Base-by-base conservation (phyloP, 2,797 vertebrate species). In the Champsocephalus esox region DNA sequence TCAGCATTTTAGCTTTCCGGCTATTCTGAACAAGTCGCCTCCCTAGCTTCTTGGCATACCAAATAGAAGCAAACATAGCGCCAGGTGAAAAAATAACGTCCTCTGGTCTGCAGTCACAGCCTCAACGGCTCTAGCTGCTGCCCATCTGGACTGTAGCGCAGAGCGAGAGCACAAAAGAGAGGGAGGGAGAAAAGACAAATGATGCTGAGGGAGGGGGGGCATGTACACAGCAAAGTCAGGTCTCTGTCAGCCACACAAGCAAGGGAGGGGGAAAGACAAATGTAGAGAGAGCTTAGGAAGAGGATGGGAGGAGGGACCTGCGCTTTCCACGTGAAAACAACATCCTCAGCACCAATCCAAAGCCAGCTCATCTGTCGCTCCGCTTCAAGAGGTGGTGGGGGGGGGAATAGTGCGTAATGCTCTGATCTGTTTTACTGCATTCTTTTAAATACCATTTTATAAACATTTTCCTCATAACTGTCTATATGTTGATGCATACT, bases 31-130 rank as follows among this genome's bases (percentile, higher is more conserved):
- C 96, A 89, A 98, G 96, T 92, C 97, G 95, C 91, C 96, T 97
- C 88, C 97, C 98, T 88, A 99, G 96, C 96, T 98, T 99, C 96
- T 98, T 99, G 91, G 97, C 98, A 81, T 98, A 98, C 96, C 97
- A 98, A 92, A 98, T 98, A 81, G 98, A 99, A 81, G 97, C 97
- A 84, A 99, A 96, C 97, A 99, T 98, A 90, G 87, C 88, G 81
- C 86, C 79, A 93, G 69, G 64, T 84, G 64, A 84, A 84, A 89
- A 86, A 51, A 34, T 88, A 83, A 89, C 70, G 90, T 78, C 88
- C 62, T 93, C 90, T 56, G 61, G 70, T 81, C 84, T 73, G 82
- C 76, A 17, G 49, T 67, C 88, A 85, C 81, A 73, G 86, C 91
- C 88, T 87, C 83, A 88, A 89, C 80, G 75, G 91, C 87, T 86